Evolutionary conservation across 2,888 invertebrate species (phyloP).

Genomic region (Nebria salina): DNA sequence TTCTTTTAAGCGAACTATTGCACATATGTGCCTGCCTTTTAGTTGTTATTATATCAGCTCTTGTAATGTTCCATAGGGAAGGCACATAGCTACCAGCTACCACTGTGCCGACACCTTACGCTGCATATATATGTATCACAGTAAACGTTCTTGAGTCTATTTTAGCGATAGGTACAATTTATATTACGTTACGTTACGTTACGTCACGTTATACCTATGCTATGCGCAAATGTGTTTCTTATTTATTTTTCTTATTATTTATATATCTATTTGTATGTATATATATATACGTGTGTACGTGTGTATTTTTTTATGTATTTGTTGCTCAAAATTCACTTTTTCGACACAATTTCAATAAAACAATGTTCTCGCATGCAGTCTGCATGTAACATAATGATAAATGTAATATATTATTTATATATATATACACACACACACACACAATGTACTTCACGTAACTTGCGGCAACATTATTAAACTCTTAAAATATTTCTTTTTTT

Average conservation of each 20-base stretch:
- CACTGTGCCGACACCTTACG: conserved; percentile 60
- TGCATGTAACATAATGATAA: conserved; percentile 1
- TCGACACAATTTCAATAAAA: not conserved
- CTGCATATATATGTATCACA: conserved; percentile 62
- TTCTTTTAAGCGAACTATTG: conserved; percentile 52
- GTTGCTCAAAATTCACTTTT: not conserved
- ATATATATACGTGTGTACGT: conserved; percentile 19
- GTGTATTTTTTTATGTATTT: too few species aligned
- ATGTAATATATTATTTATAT: not conserved
- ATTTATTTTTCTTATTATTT: not conserved
- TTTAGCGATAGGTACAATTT: conserved; percentile 29
- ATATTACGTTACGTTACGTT: conserved; percentile 19
- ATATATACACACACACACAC: conserved; percentile 9
- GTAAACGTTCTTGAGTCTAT: conserved; percentile 59
- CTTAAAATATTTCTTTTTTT: conserved; percentile 11
- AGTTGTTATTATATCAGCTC: conserved; percentile 60
- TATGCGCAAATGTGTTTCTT: conserved; percentile 10
- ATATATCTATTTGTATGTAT: not conserved
- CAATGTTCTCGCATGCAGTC: not conserved
- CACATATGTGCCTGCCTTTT: conserved; percentile 63
- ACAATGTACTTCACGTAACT: conserved; percentile 3
- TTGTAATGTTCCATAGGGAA: conserved; percentile 61
- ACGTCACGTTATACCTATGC: conserved; percentile 12
- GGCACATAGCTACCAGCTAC: conserved; percentile 58
- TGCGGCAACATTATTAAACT: not conserved